Evolutionary conservation across 2,888 invertebrate genomes (phyloP), one percentile per base, ranked within the genome.

Genomic region (Caenorhabditis sinica): DNA sequence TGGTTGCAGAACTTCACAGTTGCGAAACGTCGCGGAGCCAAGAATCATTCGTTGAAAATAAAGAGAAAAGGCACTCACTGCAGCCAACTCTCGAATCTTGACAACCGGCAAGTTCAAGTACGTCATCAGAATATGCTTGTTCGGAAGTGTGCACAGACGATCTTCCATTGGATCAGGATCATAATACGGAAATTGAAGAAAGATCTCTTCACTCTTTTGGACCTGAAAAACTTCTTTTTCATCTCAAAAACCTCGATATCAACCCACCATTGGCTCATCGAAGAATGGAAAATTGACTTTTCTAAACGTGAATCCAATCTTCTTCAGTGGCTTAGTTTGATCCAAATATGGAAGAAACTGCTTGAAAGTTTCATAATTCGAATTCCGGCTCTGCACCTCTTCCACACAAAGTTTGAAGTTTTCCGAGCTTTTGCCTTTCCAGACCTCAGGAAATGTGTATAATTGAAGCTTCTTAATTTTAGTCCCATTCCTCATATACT

Each of bases 231-330:
- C 5, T 20, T 20, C 8, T 20, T 8, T 5, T n/a, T 49, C 13
- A 11, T 40, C 40, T 13, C 13, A 40, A 6, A 5, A 40, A 40
- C 8, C 6, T 40, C 13, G 11, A 36, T n/a, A 20, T n/a, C 0
- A 17, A 63, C 43, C 43, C 45, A 72, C 72, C 28, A 60, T 11
- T 20, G 58, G 72, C 13, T 73, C 73, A 30, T 73, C 23, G 17
- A 73, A 49, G 15, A 49, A 49, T 20, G 4, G 20, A 8, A 0
- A 1, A 20, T 20, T 20, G 8, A 6, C 6, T 20, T 15, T 43
- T 25, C 40, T 43, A n/a, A 56, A 53, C 20, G 23, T 23, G 25
- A 66, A 66, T 17, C 28, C 28, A 28, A 72, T 43, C 15, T 30
- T 28, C 15, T 60, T 45, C 13, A 72, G 20, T 28, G 28, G 20